These are phyloP conservation scores for Lycocerus yunnanus DNA, from an alignment of 2,888 invertebrate species.

Conservation along the genomic window DNA sequence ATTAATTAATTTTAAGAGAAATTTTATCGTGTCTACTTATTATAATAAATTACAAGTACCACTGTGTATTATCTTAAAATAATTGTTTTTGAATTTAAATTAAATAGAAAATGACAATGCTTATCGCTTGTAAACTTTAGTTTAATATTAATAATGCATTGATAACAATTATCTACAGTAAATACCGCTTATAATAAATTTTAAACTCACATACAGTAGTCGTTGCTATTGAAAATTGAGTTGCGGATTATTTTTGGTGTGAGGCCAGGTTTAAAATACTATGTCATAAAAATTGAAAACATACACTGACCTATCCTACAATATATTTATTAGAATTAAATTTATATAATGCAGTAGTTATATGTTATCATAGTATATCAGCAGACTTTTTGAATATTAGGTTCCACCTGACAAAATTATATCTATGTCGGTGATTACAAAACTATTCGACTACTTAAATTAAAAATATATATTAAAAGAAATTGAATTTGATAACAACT, in stretches of 20 bases:
- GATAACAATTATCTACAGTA: neutral
- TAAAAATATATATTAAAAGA: neutral
- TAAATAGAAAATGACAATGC: neutral
- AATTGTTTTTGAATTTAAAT: neutral
- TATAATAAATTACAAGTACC: neutral
- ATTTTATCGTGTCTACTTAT: neutral
- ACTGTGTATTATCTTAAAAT: neutral
- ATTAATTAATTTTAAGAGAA: neutral
- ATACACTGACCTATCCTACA: no score
- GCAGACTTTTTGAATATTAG: no score
- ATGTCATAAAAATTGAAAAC: no score
- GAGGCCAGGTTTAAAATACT: no score
- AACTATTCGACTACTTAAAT: neutral
- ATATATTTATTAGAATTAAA: no score
- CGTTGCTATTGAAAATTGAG: neutral
- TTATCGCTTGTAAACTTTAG: neutral
- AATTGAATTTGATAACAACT: neutral
- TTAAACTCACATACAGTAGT: neutral
- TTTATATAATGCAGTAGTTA: no score
- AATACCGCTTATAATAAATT: neutral
- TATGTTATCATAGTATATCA: no score
- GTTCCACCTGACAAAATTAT: no score
- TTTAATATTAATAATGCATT: neutral
- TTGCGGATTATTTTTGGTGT: no score
- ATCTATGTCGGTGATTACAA: neutral